Percentiles rank a stretch among this genome's conserved stretches.
Evolutionary conservation across 1,140 invertebrate species (phyloP).

Genomic region (Sitodiplosis mosellana): DNA sequence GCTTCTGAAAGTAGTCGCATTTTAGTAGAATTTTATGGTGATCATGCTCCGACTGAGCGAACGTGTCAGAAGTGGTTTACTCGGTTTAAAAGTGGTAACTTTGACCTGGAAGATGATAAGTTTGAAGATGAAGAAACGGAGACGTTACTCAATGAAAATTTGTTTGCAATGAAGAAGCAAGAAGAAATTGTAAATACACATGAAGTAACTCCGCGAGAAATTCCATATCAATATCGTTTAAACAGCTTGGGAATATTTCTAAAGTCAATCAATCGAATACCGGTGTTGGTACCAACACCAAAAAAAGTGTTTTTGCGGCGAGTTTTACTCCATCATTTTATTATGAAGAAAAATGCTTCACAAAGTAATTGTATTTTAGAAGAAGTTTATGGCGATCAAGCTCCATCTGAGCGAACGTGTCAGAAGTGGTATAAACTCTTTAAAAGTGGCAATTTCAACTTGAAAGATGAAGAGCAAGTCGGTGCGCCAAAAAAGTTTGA

Average conservation of each 20-base stretch:
- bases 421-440: slow-evolving; percentile 10
- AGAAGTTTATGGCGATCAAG: slow-evolving; percentile 9
- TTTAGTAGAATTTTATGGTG: slow-evolving; percentile 7
- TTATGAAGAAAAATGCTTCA: slow-evolving; percentile 10
- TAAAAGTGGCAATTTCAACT: slow-evolving; percentile 6
- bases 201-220: too few relatives aligned
- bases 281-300: too few relatives aligned
- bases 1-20: slow-evolving; percentile 8
- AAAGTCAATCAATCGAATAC: too few relatives aligned
- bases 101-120: slow-evolving; percentile 4
- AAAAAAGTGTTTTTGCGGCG: too few relatives aligned
- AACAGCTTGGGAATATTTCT: too few relatives aligned
- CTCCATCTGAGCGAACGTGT: slow-evolving; percentile 8
- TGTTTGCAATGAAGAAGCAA: too few relatives aligned
- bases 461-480: slow-evolving; percentile 1
- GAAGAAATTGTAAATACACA: too few relatives aligned
- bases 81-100: slow-evolving; percentile 8
- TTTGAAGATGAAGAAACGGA: slow-evolving; percentile 4
- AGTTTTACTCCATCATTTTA: slow-evolving; percentile 5
- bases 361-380: slow-evolving; percentile 7
- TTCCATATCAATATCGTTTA: too few relatives aligned
- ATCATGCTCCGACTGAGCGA: slow-evolving; percentile 9
- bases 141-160: not conserved
- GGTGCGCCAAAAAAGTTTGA: slow-evolving; percentile 12
- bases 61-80: slow-evolving; percentile 10